A percentile compares a stretch with the other conserved stretches of the same genome.
phyloP scores from a whole-genome alignment of 2,888 invertebrate species.

The Ischnura elegans region DNA sequence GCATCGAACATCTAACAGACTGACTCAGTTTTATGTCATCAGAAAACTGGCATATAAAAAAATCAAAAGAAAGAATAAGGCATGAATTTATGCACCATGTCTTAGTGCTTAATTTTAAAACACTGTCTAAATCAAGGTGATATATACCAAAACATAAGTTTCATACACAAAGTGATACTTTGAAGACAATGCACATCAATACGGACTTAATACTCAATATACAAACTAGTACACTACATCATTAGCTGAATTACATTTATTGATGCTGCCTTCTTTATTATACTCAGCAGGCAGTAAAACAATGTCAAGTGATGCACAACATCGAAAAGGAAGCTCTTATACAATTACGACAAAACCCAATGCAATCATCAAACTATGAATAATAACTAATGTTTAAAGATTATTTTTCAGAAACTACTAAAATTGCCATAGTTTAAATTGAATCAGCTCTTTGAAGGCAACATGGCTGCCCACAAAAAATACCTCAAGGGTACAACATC shows the following conservation, averaged over 20 bases:
- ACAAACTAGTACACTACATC: slow-evolving; percentile 61
- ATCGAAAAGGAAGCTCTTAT: slow-evolving; percentile 61
- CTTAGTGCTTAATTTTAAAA: slow-evolving; percentile 42
- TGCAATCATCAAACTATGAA: slow-evolving; percentile 55
- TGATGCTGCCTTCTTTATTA: slow-evolving; percentile 54
- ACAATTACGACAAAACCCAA: slow-evolving; percentile 55
- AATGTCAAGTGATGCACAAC: slow-evolving; percentile 63
- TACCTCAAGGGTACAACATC: slow-evolving; percentile 47
- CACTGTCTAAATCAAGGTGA: slow-evolving; percentile 50
- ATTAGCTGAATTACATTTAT: slow-evolving; percentile 64
- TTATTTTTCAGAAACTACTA: slow-evolving; percentile 29
- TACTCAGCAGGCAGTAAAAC: slow-evolving; percentile 49
- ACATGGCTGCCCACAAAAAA: neutral
- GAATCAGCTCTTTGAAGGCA: slow-evolving; percentile 26
- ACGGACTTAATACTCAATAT: slow-evolving; percentile 34
- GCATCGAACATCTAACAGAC: slow-evolving; percentile 44
- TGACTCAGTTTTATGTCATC: slow-evolving; percentile 41
- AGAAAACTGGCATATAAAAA: slow-evolving; percentile 52
- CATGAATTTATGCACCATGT: slow-evolving; percentile 52
- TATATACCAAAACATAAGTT: slow-evolving; percentile 57
- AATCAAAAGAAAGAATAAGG: slow-evolving; percentile 42
- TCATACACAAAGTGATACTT: slow-evolving; percentile 50
- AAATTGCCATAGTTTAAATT: slow-evolving; percentile 10
- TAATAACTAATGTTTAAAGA: slow-evolving; percentile 25
- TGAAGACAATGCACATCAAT: slow-evolving; percentile 58